Evolutionary conservation across 2,888 invertebrate genomes (phyloP).

Genomic region (Volucella bombylans): DNA sequence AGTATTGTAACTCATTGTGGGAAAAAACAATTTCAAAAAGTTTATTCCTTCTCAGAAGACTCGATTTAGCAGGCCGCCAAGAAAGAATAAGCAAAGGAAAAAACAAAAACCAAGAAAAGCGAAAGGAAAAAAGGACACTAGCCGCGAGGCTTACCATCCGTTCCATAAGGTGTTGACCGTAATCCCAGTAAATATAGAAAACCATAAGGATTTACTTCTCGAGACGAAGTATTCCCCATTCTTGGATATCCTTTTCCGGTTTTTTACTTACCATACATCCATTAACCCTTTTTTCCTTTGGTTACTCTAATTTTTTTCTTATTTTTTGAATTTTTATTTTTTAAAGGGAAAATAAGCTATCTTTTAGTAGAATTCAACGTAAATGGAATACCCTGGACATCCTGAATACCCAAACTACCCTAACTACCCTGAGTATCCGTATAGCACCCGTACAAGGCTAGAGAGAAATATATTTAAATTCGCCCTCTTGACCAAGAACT

Average conservation of each 20-base stretch:
- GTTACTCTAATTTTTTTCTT: conserved; percentile 21
- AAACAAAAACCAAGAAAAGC: no score
- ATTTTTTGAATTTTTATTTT: conserved; percentile 11
- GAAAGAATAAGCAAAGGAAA: no score
- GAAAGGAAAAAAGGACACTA: conserved; percentile 36
- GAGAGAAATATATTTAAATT: conserved; percentile 40
- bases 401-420: no score
- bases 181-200: conserved; percentile 63
- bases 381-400: conserved; percentile 7
- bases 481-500: conserved; percentile 27
- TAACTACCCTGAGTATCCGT: no score
- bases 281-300: conserved; percentile 46
- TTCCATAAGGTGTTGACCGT: conserved; percentile 69
- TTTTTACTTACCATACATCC: conserved; percentile 31
- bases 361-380: not conserved
- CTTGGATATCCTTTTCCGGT: conserved; percentile 21
- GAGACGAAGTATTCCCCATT: conserved; percentile 19
- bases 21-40: conserved; percentile 42
- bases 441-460: no score
- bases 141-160: conserved; percentile 59
- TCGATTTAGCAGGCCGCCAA: conserved; percentile 12
- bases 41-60: conserved; percentile 38
- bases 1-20: no score
- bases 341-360: conserved; percentile 8
- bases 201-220: conserved; percentile 62